Conservation (phyloP, 2,113 vertebrate species). For the Arothron firmamentum region DNA sequence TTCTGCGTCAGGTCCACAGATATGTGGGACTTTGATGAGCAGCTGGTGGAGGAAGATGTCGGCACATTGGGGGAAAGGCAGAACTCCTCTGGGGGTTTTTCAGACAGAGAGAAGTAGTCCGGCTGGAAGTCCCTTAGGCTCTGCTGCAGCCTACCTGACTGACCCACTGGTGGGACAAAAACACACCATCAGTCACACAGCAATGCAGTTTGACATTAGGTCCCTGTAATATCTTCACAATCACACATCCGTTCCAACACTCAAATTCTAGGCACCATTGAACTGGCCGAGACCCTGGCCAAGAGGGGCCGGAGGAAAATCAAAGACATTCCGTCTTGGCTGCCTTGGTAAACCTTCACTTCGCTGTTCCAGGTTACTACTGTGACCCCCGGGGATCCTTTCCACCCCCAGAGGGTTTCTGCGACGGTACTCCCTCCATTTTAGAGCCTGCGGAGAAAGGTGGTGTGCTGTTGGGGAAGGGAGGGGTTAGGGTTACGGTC, state of each 20-base stretch:
- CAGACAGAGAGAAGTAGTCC: constrained; percentile 91
- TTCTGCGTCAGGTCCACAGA: constrained; percentile 90
- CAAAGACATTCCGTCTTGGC: constrained; percentile 83
- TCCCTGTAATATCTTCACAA: not conserved
- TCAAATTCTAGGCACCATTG: constrained; percentile 75
- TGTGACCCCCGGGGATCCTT: constrained; percentile 53
- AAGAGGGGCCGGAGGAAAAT: constrained; percentile 78
- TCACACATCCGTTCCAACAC: not conserved
- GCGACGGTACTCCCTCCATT: constrained; percentile 94
- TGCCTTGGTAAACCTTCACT: constrained; percentile 67
- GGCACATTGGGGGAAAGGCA: constrained; percentile 92
- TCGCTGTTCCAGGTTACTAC: constrained; percentile 73
- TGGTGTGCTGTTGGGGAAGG: constrained; percentile 81
- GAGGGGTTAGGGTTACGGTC: constrained; percentile 20
- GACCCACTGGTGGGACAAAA: constrained; percentile 61
- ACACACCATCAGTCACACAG: constrained; percentile 19
- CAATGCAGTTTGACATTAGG: not conserved
- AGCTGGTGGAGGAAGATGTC: constrained; percentile 78
- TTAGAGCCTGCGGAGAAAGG: constrained; percentile 93
- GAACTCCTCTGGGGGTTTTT: constrained; percentile 94
- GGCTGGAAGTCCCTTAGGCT: constrained; percentile 87
- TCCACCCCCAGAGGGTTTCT: constrained; percentile 90
- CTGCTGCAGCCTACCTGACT: constrained; percentile 74
- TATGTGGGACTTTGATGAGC: constrained; percentile 77
- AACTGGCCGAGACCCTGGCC: constrained; percentile 73